Conservation (phyloP, 1,140 invertebrate genomes). For the Solen grandis region DNA sequence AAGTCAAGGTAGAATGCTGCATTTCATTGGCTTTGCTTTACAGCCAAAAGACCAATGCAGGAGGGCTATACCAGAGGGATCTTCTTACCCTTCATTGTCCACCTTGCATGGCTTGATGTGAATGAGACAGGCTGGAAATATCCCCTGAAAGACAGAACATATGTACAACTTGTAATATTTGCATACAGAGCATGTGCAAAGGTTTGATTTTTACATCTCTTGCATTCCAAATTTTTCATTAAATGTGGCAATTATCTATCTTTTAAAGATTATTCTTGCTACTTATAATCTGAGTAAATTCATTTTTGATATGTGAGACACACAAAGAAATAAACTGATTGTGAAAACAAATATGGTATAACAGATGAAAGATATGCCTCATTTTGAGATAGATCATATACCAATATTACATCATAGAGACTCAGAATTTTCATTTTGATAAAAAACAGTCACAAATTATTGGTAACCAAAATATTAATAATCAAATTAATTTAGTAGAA, state of each 20-base stretch:
- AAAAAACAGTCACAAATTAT: too few species aligned
- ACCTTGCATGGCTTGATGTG: conserved; percentile 89
- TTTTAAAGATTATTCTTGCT: neutral
- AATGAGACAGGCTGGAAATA: conserved; percentile 91
- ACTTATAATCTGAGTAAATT: neutral
- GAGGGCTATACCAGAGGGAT: too few species aligned
- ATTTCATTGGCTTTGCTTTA: too few species aligned
- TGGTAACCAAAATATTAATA: too few species aligned
- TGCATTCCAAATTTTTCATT: neutral
- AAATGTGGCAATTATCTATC: neutral
- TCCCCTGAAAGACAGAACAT: conserved; percentile 83
- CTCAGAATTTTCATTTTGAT: too few species aligned
- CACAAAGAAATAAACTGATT: neutral
- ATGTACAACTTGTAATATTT: neutral
- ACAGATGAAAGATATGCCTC: too few species aligned
- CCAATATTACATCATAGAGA: too few species aligned
- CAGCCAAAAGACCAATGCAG: too few species aligned
- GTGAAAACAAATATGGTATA: too few species aligned
- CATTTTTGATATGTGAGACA: neutral
- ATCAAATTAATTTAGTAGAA: too few species aligned
- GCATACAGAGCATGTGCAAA: neutral
- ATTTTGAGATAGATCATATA: too few species aligned
- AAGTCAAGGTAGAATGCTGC: too few species aligned
- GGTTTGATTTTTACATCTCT: neutral
- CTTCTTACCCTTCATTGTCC: conserved; percentile 86